Evolutionary conservation across 2,113 vertebrate species (phyloP).

Genomic region (Melanerpes formicivorus): DNA sequence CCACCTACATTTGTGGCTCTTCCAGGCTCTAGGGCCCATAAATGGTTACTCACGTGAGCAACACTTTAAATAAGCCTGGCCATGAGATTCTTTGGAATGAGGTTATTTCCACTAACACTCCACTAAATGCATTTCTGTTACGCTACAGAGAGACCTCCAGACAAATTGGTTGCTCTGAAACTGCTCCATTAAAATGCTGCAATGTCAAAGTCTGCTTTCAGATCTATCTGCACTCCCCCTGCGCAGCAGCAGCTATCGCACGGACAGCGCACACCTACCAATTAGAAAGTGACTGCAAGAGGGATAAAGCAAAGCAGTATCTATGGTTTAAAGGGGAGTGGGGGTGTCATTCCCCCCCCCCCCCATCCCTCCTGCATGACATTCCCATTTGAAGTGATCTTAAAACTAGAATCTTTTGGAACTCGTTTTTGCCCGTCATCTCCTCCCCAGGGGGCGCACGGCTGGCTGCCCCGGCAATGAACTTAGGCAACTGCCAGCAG

Average conservation of each 20-base stretch:
- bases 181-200: neutral
- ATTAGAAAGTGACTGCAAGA: neutral
- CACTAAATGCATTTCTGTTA: conserved; percentile 30
- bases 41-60: neutral
- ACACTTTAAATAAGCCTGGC: conserved; percentile 18
- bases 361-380: neutral
- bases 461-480: neutral
- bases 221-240: neutral
- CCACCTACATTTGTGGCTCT: neutral
- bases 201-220: neutral
- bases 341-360: neutral
- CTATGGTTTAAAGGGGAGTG: rapidly evolving
- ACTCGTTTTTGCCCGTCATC: neutral
- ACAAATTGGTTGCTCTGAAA: conserved; percentile 10
- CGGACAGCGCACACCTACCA: neutral
- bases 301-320: neutral
- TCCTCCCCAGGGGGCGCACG: neutral
- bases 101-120: conserved; percentile 45
- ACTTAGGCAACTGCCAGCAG: neutral
- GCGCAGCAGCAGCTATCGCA: neutral
- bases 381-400: neutral
- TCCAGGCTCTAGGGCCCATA: neutral
- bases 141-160: neutral
- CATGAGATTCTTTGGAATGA: conserved; percentile 23
- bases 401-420: neutral